These are phyloP conservation scores for Perca flavescens DNA, from an alignment of 2,113 vertebrate species.

Conservation along the genomic window DNA sequence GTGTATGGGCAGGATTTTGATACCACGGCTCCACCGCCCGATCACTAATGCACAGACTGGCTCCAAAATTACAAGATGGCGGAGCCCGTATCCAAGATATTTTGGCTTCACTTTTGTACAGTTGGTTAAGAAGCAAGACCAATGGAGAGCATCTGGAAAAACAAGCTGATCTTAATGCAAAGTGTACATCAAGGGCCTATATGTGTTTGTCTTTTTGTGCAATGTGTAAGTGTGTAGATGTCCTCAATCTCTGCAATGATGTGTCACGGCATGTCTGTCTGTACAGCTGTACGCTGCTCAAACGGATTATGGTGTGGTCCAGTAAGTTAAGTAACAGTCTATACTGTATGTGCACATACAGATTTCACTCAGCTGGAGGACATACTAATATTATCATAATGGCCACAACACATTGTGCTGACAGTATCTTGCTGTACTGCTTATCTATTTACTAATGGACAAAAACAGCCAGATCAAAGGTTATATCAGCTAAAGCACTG, in stretches of 20 bases:
- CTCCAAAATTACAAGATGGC: no score
- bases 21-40: no score
- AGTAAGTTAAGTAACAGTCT: conserved; percentile 25
- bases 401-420: conserved; percentile 37
- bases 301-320: conserved; percentile 26
- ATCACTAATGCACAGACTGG: no score
- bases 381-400: conserved; percentile 35
- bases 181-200: not conserved
- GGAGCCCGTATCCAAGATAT: no score
- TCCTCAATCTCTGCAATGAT: conserved; percentile 9
- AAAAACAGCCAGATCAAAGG: conserved; percentile 44
- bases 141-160: conserved; percentile 47
- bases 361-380: conserved; percentile 43
- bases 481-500: conserved; percentile 7
- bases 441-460: conserved; percentile 51
- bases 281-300: conserved; percentile 17
- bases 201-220: conserved; percentile 1
- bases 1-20: no score
- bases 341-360: conserved; percentile 20
- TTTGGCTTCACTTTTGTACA: no score
- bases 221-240: conserved; percentile 8
- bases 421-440: conserved; percentile 36
- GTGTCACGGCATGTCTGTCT: conserved; percentile 26
- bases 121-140: conserved; percentile 46
- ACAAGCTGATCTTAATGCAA: conserved; percentile 30